A percentile compares a stretch with the other conserved stretches of the same genome.
Conservation (phyloP, 1,140 invertebrate species). For the Thrips palmi region DNA sequence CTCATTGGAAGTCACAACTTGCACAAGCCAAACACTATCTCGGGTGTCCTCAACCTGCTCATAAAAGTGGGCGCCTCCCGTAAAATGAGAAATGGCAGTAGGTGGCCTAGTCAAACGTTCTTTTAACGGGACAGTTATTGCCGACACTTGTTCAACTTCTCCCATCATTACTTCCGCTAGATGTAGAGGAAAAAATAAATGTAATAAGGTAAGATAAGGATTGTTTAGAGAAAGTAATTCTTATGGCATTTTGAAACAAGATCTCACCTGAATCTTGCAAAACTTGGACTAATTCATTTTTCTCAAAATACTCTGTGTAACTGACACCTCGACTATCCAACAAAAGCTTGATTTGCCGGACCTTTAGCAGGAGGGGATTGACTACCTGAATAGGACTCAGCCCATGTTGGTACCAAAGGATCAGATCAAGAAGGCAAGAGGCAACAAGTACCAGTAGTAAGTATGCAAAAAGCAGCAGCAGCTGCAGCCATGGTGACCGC, state of each 20-base stretch:
- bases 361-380: constrained; percentile 28
- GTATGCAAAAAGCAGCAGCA: constrained; percentile 17
- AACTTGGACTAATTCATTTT: constrained; percentile 27
- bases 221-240: constrained; percentile 5
- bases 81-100: constrained; percentile 24
- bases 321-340: constrained; percentile 30
- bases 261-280: constrained; percentile 27
- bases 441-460: constrained; percentile 16
- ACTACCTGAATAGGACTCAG: constrained; percentile 18
- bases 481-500: constrained; percentile 13
- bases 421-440: constrained; percentile 16
- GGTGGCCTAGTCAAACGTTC: constrained; percentile 9
- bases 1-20: constrained; percentile 19
- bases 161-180: constrained; percentile 16
- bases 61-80: constrained; percentile 28
- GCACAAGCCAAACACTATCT: constrained; percentile 34
- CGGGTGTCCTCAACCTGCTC: constrained; percentile 35
- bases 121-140: too few relatives aligned
- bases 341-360: constrained; percentile 28
- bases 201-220: neutral
- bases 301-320: constrained; percentile 29
- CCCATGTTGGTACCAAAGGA: constrained; percentile 18
- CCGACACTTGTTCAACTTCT: constrained; percentile 16
- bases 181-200: constrained; percentile 8
- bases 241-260: neutral